These are phyloP conservation scores for Trematomus loennbergii DNA, from an alignment of 2,113 vertebrate species.

Conservation along the genomic window DNA sequence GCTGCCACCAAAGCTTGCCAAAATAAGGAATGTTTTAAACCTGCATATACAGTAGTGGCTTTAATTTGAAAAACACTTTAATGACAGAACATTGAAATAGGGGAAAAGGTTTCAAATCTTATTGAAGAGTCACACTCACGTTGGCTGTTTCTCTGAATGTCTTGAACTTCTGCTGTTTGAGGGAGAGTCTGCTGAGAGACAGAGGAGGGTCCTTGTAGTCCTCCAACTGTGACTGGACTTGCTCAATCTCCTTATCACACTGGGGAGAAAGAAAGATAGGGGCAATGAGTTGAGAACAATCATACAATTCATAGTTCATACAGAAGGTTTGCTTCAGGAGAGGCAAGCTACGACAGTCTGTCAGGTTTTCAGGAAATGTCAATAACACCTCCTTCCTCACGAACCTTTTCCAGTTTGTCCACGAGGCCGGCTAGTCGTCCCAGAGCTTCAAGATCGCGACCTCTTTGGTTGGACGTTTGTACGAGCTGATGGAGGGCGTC, in stretches of 20 bases:
- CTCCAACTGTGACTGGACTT: slow-evolving; percentile 83
- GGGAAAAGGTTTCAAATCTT: no score
- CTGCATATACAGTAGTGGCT: neutral
- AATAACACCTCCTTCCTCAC: neutral
- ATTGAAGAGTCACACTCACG: slow-evolving; percentile 62
- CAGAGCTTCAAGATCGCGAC: slow-evolving; percentile 85
- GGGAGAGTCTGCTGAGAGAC: slow-evolving; percentile 85
- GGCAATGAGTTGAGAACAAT: slow-evolving; percentile 25
- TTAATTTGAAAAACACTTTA: neutral
- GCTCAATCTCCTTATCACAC: slow-evolving; percentile 84
- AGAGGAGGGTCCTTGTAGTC: slow-evolving; percentile 83
- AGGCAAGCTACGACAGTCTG: neutral
- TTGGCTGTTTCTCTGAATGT: slow-evolving; percentile 81
- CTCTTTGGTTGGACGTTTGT: slow-evolving; percentile 87
- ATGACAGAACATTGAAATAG: no score
- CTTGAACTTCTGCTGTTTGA: slow-evolving; percentile 85
- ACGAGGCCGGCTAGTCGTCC: slow-evolving; percentile 75
- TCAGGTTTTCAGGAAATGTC: neutral
- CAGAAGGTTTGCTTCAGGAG: neutral
- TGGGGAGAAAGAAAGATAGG: slow-evolving; percentile 53
- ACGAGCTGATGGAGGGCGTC: slow-evolving; percentile 91
- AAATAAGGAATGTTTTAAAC: neutral
- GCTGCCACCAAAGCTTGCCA: neutral
- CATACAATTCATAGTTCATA: no score
- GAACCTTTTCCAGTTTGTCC: slow-evolving; percentile 85